A percentile compares a stretch with the other conserved stretches of the same genome.
phyloP scores from a whole-genome alignment of 2,113 vertebrate genomes.

The Eptatretus burgeri region DNA sequence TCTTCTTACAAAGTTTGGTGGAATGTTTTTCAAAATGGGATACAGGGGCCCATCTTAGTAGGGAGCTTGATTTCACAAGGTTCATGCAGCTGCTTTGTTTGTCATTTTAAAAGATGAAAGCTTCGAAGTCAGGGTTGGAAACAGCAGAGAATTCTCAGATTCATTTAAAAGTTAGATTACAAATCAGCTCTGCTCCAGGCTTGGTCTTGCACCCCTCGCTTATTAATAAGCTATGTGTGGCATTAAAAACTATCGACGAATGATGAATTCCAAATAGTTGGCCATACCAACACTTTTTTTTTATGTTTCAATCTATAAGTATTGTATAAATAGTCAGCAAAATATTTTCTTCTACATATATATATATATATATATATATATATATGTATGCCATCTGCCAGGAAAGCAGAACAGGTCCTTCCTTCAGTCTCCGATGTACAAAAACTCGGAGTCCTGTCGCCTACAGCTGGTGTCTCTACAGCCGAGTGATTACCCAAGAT shows the following conservation, averaged over 20 bases:
- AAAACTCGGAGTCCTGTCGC: background rate
- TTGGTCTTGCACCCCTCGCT: too few relatives aligned
- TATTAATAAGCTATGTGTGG: too few relatives aligned
- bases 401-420: too few relatives aligned
- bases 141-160: background rate
- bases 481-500: background rate
- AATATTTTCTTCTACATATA: background rate
- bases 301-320: background rate
- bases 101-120: background rate
- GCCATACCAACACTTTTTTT: background rate
- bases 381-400: background rate
- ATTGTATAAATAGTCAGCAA: background rate
- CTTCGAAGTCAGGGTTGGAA: background rate
- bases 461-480: background rate
- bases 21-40: background rate
- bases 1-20: background rate
- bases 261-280: background rate
- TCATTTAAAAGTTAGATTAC: too few relatives aligned
- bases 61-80: background rate
- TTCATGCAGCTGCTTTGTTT: background rate
- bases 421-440: background rate
- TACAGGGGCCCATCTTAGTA: background rate
- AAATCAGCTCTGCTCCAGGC: too few relatives aligned
- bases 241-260: too few relatives aligned
- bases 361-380: constrained; percentile 1